Base-by-base conservation (phyloP, 2,797 vertebrate genomes). In the Peromyscus melanophrys region DNA sequence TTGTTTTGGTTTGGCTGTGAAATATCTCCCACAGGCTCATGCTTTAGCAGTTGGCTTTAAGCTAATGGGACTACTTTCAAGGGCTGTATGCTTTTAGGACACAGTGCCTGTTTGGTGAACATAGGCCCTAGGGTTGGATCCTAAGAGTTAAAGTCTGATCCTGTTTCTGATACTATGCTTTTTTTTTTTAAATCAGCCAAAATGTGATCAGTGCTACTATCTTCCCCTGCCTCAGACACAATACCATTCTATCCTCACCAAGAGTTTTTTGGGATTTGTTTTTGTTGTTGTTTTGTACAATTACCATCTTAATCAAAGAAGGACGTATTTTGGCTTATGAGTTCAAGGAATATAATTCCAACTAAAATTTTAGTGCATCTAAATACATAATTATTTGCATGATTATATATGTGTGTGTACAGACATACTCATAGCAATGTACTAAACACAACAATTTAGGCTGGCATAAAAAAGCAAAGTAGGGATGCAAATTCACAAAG, bases 331-430 rank as follows among this genome's bases (percentile, higher is more conserved):
- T 85, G 40, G 17, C 46, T 69, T 3, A 25, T n/a, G 57, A 37
- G 27, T 71, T 80, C 4, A 11, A 27, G 12, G 52, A 57, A 4
- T 40, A 31, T 19, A 49, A 19, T 69, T 23, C 17, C 46, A 85
- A 27, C 93, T 71, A 73, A 77, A 59, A 13, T 55, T 82, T 81
- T 63, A 52, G 59, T 84, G 1, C 19, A 71, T 91, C 46, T 59
- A 65, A 59, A 78, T 52, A 75, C 27, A 77, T 12, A 91, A 23
- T 90, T 71, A 88, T 80, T 89, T 92, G 13, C n/a, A 81, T 59
- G 19, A 29, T 75, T 88, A n/a, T 63, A 63, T 40, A 29, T 25
- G 23, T 25, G 1, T 52, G 3, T 37, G 2, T 23, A 31, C 21
- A 23, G 21, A 14, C 16, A 61, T n/a, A 67, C 65, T 10, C n/a